These are phyloP conservation scores for Neodon shergylaensis DNA, from an alignment of 2,113 vertebrate genomes.

Conservation along the genomic window DNA sequence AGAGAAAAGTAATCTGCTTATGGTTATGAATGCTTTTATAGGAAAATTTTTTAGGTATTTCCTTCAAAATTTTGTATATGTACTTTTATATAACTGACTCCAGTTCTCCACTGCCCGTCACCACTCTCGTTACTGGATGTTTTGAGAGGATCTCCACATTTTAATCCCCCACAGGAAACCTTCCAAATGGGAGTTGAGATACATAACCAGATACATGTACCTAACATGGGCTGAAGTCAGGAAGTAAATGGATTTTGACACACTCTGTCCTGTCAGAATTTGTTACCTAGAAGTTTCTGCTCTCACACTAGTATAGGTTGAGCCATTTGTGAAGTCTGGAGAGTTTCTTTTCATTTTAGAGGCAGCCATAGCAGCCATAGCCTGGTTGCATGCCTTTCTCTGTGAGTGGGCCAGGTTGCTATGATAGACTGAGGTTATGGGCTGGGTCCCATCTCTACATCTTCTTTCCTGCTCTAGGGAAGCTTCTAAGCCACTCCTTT, in stretches of 20 bases:
- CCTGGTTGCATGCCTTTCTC: background rate
- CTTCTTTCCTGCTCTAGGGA: background rate
- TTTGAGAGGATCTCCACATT: background rate
- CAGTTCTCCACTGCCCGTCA: background rate
- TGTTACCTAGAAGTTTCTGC: background rate
- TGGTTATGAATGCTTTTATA: background rate
- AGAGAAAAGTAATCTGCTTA: background rate
- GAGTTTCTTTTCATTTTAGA: background rate
- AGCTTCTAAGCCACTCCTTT: background rate
- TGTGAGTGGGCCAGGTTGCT: rapidly evolving
- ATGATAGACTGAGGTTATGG: rapidly evolving
- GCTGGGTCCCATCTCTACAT: no score
- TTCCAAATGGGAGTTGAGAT: background rate
- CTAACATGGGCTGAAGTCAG: background rate
- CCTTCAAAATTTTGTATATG: background rate
- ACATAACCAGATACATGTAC: background rate
- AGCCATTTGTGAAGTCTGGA: background rate
- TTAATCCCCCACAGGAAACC: background rate
- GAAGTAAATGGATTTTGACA: background rate
- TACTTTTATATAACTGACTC: background rate
- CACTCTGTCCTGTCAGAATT: background rate
- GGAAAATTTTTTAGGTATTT: background rate
- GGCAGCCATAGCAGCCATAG: no score
- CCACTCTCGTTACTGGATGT: background rate
- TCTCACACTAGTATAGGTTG: background rate